These are phyloP conservation scores for Luehdorfia chinensis DNA, from an alignment of 1,140 invertebrate species.

Conservation along the genomic window DNA sequence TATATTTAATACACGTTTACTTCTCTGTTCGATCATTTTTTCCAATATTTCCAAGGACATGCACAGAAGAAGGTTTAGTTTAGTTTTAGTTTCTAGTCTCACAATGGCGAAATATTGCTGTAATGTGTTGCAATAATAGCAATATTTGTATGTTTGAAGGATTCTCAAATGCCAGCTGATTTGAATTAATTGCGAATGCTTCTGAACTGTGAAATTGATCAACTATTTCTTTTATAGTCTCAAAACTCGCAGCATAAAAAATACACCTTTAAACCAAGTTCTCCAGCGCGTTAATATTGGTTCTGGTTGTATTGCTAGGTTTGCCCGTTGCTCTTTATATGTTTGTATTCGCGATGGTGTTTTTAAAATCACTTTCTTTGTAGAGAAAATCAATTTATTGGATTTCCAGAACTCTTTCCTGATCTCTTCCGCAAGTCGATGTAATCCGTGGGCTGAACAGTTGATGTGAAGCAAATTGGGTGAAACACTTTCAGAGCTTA, in stretches of 20 bases:
- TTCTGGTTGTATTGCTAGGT: no score
- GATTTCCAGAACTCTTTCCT: no score
- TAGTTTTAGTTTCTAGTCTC: neutral
- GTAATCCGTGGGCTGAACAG: no score
- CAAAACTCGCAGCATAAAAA: neutral
- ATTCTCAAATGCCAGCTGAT: neutral
- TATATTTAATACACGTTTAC: no score
- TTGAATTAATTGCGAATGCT: neutral
- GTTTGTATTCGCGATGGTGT: no score
- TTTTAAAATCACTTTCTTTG: conserved; percentile 14
- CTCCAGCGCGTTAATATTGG: conserved; percentile 20
- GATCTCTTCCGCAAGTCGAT: no score
- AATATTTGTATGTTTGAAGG: neutral
- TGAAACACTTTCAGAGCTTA: no score
- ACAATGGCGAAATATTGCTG: neutral
- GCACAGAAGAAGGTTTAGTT: neutral
- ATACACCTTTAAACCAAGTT: neutral
- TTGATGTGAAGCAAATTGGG: no score
- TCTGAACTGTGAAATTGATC: neutral
- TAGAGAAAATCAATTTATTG: no score
- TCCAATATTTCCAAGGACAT: neutral
- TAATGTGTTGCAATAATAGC: neutral
- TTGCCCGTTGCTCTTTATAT: no score
- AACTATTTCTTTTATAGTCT: neutral
- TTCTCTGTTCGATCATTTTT: no score